Evolutionary conservation across 2,113 vertebrate species (phyloP).

Genomic region (Sinocyclocheilus anophthalmus): DNA sequence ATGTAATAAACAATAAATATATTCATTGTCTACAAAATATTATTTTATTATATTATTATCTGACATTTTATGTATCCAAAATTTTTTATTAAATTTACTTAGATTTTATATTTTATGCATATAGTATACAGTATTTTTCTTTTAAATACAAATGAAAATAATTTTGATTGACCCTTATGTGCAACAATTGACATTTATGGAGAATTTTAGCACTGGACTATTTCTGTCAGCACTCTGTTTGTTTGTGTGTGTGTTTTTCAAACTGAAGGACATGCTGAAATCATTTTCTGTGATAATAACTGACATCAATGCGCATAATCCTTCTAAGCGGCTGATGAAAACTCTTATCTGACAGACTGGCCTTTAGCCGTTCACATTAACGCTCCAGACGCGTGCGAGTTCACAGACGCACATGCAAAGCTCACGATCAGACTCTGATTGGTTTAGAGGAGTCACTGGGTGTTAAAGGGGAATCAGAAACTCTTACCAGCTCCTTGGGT

Average conservation of each 20-base stretch:
- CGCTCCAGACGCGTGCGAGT: not conserved
- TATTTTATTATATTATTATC: too few species aligned
- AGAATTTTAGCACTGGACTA: too few species aligned
- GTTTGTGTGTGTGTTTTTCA: too few species aligned
- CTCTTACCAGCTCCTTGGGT: conserved; percentile 96
- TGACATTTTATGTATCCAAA: too few species aligned
- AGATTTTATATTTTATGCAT: too few species aligned
- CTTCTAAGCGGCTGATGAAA: too few species aligned
- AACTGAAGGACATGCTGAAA: not conserved
- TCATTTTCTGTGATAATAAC: not conserved
- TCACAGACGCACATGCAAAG: conserved; percentile 52
- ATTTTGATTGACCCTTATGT: not conserved
- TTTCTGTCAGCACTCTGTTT: too few species aligned
- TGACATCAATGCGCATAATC: not conserved
- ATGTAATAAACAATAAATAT: not conserved
- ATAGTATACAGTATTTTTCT: too few species aligned
- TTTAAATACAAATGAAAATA: not conserved
- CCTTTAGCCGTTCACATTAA: not conserved
- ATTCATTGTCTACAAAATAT: not conserved
- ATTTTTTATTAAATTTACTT: too few species aligned
- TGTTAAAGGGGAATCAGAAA: conserved; percentile 60
- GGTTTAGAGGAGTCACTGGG: conserved; percentile 37
- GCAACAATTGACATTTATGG: not conserved
- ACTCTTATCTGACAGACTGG: too few species aligned
- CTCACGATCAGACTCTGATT: conserved; percentile 46